These are phyloP conservation scores for Branchellion lobata DNA, from an alignment of 2,888 invertebrate species.

Conservation along the genomic window DNA sequence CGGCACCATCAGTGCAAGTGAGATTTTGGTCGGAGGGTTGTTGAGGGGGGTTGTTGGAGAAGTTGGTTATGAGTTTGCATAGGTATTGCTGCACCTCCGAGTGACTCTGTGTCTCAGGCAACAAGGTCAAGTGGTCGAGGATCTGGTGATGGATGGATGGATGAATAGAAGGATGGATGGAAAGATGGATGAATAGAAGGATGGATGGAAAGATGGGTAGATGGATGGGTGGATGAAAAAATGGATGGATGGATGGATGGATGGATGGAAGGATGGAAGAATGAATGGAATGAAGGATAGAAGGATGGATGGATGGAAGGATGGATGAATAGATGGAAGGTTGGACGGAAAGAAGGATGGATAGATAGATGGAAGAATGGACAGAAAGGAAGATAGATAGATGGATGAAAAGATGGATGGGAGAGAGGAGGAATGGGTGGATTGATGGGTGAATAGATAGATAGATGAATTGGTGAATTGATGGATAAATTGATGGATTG, in stretches of 20 bases:
- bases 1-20: no score
- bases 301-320: no score
- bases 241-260: background rate
- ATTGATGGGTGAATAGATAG: background rate
- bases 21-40: no score
- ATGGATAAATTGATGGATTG: background rate
- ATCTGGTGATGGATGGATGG: slow-evolving; percentile 33
- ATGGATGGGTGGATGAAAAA: background rate
- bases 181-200: background rate
- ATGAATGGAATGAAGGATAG: no score
- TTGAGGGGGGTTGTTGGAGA: no score
- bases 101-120: slow-evolving; percentile 65
- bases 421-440: background rate
- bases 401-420: background rate
- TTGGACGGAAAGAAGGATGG: no score
- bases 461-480: no score
- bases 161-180: no score
- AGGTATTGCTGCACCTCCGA: slow-evolving; percentile 85
- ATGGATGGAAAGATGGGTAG: background rate
- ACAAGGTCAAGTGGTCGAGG: slow-evolving; percentile 37
- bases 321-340: slow-evolving; percentile 20
- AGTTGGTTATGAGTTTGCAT: slow-evolving; percentile 66
- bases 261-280: background rate
- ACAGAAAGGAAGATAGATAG: background rate
- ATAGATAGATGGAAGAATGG: slow-evolving; percentile 44